Conservation (phyloP, 2,888 invertebrate species). For the Plebejus argus region DNA sequence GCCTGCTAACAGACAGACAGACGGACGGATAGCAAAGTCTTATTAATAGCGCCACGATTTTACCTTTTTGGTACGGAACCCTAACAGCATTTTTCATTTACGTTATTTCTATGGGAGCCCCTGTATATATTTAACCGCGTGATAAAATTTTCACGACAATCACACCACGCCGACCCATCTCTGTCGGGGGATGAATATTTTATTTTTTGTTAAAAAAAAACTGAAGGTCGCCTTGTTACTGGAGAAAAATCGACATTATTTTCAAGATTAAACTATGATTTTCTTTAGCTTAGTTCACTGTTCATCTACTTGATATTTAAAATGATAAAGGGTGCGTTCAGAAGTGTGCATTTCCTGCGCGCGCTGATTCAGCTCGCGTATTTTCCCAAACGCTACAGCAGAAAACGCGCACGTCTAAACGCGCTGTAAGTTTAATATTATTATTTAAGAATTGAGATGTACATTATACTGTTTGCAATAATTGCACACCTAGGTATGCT, state of each 20-base stretch:
- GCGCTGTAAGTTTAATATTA: no score
- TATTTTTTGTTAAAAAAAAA: not conserved
- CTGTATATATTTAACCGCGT: not conserved
- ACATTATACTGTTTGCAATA: no score
- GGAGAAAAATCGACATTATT: not conserved
- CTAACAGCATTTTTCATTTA: slow-evolving; percentile 5
- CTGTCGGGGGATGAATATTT: not conserved
- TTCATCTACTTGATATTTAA: no score
- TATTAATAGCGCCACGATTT: not conserved
- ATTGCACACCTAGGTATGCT: no score
- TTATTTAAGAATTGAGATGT: no score
- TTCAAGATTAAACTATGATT: not conserved
- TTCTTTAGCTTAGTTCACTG: no score
- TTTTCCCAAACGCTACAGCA: no score
- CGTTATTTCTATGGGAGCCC: not conserved
- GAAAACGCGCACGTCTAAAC: no score
- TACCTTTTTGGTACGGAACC: not conserved
- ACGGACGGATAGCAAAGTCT: no score
- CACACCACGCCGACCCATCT: not conserved
- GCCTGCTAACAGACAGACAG: no score
- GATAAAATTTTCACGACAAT: slow-evolving; percentile 4
- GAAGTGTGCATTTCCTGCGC: no score
- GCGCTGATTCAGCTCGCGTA: no score
- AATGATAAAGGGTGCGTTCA: not conserved
- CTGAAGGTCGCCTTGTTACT: not conserved